Conservation (phyloP, 2,113 vertebrate genomes). For the Mus spicilegus region DNA sequence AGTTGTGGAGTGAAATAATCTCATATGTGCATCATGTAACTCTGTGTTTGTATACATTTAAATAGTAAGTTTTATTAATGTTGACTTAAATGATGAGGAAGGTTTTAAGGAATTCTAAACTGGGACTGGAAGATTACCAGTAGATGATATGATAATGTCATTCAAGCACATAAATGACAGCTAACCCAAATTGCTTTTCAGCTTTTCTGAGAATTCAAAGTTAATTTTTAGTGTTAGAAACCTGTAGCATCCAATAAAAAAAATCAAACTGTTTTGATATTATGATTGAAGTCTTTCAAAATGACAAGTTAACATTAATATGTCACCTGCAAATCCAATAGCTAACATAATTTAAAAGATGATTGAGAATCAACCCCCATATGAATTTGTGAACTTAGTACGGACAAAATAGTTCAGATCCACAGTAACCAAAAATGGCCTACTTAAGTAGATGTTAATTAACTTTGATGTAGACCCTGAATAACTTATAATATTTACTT, state of each 20-base stretch:
- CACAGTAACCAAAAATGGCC: neutral
- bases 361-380: neutral
- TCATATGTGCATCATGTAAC: neutral
- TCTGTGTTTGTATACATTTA: neutral
- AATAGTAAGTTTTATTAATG: neutral
- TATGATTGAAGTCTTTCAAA: neutral
- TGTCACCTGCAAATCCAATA: conserved; percentile 16
- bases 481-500: conserved; percentile 44
- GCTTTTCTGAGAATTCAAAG: conserved; percentile 38
- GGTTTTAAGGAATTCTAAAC: neutral
- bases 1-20: neutral
- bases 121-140: neutral
- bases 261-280: neutral
- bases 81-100: neutral
- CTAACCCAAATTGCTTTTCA: neutral
- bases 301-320: neutral
- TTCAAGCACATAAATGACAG: neutral
- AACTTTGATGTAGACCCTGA: conserved; percentile 37
- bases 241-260: neutral
- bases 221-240: conserved; percentile 55
- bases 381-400: neutral
- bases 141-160: neutral
- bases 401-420: conserved; percentile 37
- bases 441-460: conserved; percentile 52
- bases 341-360: conserved; percentile 19